Conservation (phyloP, 2,113 vertebrate genomes). For the Corvus hawaiiensis region DNA sequence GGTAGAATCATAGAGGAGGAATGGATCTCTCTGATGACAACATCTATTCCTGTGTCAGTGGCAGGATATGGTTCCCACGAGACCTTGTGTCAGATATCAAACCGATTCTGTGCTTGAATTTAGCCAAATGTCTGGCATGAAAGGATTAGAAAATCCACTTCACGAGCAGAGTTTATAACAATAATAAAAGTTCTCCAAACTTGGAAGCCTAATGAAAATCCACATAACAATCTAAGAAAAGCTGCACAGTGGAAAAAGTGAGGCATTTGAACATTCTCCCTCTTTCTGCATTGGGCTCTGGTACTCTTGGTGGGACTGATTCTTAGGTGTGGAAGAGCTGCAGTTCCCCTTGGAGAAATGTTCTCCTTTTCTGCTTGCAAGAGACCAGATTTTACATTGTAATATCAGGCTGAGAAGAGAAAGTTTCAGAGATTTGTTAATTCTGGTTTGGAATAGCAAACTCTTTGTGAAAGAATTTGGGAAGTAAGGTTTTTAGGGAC, state of each 20-base stretch:
- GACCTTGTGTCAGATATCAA: not conserved
- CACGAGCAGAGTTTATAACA: not conserved
- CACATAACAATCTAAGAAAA: constrained; percentile 4
- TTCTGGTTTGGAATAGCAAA: not conserved
- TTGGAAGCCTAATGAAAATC: constrained; percentile 18
- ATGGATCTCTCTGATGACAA: not conserved
- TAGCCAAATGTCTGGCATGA: not conserved
- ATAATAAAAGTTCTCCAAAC: constrained; percentile 39
- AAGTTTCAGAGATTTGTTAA: not conserved
- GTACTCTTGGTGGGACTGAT: not conserved
- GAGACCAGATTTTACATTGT: not conserved
- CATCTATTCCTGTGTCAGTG: constrained; percentile 11
- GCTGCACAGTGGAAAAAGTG: constrained; percentile 38
- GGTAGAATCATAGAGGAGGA: not conserved
- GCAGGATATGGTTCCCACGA: not conserved
- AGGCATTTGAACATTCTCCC: not conserved
- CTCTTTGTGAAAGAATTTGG: not conserved
- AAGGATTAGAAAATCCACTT: constrained; percentile 33
- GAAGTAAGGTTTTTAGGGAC: not conserved
- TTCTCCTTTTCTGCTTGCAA: not conserved
- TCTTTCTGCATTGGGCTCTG: not conserved
- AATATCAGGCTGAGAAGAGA: not conserved
- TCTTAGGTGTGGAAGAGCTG: not conserved
- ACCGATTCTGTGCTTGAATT: not conserved
- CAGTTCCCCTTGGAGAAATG: not conserved